These are phyloP conservation scores for Naso thynnoides DNA, from an alignment of 2,797 vertebrate genomes.

Conservation along the genomic window DNA sequence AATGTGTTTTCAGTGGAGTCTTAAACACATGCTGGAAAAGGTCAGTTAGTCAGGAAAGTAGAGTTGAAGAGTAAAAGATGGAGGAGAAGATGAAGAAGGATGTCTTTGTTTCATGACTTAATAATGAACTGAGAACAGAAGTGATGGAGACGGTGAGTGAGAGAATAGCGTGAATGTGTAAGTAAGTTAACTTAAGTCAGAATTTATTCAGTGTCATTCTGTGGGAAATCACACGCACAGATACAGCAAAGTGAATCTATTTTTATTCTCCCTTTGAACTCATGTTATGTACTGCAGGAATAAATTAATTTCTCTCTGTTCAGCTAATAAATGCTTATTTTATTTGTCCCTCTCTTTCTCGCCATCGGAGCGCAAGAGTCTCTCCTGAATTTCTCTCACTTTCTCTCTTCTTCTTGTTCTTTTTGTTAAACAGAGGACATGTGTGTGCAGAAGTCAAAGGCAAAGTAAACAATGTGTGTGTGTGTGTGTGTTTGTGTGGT, in stretches of 20 bases:
- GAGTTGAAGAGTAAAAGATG: background rate
- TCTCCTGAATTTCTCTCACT: background rate
- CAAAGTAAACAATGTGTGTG: slow-evolving; percentile 32
- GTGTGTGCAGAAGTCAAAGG: slow-evolving; percentile 34
- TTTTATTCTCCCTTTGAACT: slow-evolving; percentile 24
- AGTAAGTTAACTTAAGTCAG: background rate
- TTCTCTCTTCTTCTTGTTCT: slow-evolving; percentile 1
- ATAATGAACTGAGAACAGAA: slow-evolving; percentile 7
- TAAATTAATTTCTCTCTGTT: slow-evolving; percentile 20
- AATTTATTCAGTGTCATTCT: slow-evolving; percentile 24
- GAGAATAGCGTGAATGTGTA: background rate
- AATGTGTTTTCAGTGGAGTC: background rate
- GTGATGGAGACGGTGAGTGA: background rate
- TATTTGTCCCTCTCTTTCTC: slow-evolving; percentile 21
- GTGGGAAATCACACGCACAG: slow-evolving; percentile 6
- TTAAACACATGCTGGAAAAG: background rate
- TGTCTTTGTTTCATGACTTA: slow-evolving; percentile 17
- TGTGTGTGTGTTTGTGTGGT: slow-evolving; percentile 7
- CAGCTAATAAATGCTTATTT: slow-evolving; percentile 24
- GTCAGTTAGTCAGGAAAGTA: too few species aligned
- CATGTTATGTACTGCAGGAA: slow-evolving; percentile 11
- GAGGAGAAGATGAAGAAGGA: background rate
- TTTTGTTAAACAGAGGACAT: slow-evolving; percentile 41
- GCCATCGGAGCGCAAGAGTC: background rate
- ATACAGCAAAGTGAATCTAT: slow-evolving; percentile 2